These are phyloP conservation scores for Trissolcus japonicus DNA, from an alignment of 2,888 invertebrate species.

Conservation along the genomic window DNA sequence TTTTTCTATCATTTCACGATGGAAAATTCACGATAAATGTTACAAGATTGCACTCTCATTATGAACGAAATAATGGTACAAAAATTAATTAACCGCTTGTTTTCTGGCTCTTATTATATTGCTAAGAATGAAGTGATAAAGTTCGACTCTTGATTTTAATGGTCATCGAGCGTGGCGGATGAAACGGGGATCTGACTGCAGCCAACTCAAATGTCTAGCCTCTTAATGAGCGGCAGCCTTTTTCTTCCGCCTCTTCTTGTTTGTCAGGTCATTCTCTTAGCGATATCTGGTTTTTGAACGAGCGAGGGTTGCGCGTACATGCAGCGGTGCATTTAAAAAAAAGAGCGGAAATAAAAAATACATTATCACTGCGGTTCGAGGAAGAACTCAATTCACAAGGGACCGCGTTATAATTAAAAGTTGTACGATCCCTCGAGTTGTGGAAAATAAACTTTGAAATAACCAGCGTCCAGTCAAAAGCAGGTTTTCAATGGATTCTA, in stretches of 20 bases:
- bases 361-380: constrained; percentile 68
- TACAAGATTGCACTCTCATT: too few species aligned
- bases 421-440: constrained; percentile 53
- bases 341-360: constrained; percentile 46
- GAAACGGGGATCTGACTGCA: constrained; percentile 38
- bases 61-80: not conserved
- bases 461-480: constrained; percentile 23
- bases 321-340: constrained; percentile 21
- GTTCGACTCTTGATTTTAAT: constrained; percentile 46
- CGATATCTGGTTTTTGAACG: constrained; percentile 39
- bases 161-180: constrained; percentile 40
- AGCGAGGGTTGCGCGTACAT: constrained; percentile 24
- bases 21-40: too few species aligned
- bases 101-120: constrained; percentile 27
- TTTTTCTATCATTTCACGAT: too few species aligned
- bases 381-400: constrained; percentile 55
- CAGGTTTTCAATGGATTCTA: not conserved
- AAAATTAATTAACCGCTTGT: constrained; percentile 35
- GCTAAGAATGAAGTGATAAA: constrained; percentile 38
- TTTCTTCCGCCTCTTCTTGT: constrained; percentile 44
- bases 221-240: constrained; percentile 53
- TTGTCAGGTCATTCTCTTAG: constrained; percentile 45
- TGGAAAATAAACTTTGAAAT: constrained; percentile 59
- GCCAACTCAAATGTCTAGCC: constrained; percentile 41
- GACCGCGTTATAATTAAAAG: constrained; percentile 68